A percentile compares a stretch with the other conserved stretches of the same genome.
Evolutionary conservation across 2,797 vertebrate species (phyloP).

Genomic region (Danio albolineatus): DNA sequence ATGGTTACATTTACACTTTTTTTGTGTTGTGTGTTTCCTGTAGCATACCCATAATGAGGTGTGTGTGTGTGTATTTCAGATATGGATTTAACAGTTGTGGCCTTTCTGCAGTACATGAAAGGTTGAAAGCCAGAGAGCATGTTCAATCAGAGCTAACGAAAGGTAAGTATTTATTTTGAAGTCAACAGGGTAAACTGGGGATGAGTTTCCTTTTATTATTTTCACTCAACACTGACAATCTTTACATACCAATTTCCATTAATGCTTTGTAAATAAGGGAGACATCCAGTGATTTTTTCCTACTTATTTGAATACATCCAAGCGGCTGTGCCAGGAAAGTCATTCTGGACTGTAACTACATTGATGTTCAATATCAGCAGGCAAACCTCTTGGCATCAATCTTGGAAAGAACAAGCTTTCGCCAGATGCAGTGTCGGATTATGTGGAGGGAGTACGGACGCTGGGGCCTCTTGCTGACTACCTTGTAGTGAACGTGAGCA

Average conservation of each 20-base stretch:
- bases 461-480: constrained; percentile 94
- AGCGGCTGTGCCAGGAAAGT: neutral
- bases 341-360: neutral
- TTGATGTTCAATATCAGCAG: constrained; percentile 74
- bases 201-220: neutral
- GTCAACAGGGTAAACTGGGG: neutral
- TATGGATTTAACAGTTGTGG: constrained; percentile 98
- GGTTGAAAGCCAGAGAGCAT: constrained; percentile 81
- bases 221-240: neutral
- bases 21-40: neutral
- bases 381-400: constrained; percentile 93
- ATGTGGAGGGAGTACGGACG: constrained; percentile 81
- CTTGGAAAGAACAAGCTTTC: constrained; percentile 96
- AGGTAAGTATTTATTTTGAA: constrained; percentile 74
- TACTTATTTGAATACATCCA: constrained; percentile 39
- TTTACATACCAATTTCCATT: constrained; percentile 1
- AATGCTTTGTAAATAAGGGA: neutral
- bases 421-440: constrained; percentile 85
- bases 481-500: constrained; percentile 95
- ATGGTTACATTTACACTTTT: neutral
- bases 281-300: constrained; percentile 12
- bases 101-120: constrained; percentile 75
- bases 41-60: neutral
- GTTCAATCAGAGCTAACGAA: constrained; percentile 79
- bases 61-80: constrained; percentile 70